Percentiles rank a stretch among this genome's conserved stretches.
Conservation (phyloP, 2,797 vertebrate genomes). For the Pipistrellus pipistrellus region DNA sequence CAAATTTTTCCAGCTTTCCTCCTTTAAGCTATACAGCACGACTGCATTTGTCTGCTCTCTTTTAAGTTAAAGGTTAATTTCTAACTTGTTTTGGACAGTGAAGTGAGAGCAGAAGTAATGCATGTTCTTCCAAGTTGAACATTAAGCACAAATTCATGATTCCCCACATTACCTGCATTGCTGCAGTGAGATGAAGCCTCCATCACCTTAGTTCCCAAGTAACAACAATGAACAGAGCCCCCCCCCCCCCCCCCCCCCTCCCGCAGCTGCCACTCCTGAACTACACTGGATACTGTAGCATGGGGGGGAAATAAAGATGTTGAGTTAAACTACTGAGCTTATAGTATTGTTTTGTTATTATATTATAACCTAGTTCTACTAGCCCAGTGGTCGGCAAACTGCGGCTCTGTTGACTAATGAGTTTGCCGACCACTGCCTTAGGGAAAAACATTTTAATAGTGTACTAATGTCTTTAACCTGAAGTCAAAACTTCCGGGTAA, state of each 20-base stretch:
- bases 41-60: background rate
- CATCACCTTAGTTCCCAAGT: background rate
- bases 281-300: background rate
- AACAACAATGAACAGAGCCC: background rate
- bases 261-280: background rate
- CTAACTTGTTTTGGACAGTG: slow-evolving; percentile 16
- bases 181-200: background rate
- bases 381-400: no score
- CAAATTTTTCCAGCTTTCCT: slow-evolving; percentile 5
- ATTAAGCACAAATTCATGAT: background rate
- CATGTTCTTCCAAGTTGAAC: background rate
- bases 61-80: background rate
- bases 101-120: background rate
- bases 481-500: no score
- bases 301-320: background rate
- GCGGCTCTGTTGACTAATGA: no score
- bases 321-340: background rate
- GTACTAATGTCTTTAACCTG: no score
- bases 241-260: no score
- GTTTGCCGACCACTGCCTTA: no score
- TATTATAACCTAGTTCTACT: background rate
- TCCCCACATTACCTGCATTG: background rate
- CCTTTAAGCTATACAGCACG: background rate
- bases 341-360: background rate
- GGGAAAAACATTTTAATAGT: no score